Evolutionary conservation across 2,113 vertebrate species (phyloP), one percentile per base, ranked within the genome.

Genomic region (Neolamprologus ventralis): DNA sequence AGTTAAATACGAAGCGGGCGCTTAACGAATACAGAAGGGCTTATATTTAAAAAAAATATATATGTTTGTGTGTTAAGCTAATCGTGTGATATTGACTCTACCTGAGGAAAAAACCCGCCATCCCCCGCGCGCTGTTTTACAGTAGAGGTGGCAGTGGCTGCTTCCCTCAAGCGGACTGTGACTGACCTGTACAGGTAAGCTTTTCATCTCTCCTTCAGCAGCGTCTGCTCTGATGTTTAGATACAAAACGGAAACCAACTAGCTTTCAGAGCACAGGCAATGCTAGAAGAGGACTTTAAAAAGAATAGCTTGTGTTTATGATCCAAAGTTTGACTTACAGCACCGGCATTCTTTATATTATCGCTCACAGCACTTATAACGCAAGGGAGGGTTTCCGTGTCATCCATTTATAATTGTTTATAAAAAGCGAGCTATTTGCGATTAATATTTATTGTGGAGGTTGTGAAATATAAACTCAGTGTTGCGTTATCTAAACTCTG

Each of bases 121-220:
- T n/a, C 42, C 11, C 1, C n/a, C 11, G 17, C 78, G 60, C 47
- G 53, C 80, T 55, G 8, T 16, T 23, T 31, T 9, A 2, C 19
- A 28, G 82, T n/a, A 28, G 13, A 54, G 7, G 1, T 17, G 40
- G 7, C 65, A 17, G 60, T 3, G 81, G 17, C 14, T 47, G 35
- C 23, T 75, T 55, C 33, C 49, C 31, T 7, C 68, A 63, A 47
- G 80, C 82, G 31, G 75, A 85, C 55, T 28, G 33, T 3, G 4
- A 40, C 71, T 33, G 68, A 90, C 90, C 88, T 88, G 89, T 4
- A 19, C 83, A 93, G 94, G 94, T 93, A 80, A 80, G 58, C 4
- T 47, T 33, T 14, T 78, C 57, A 60, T 33, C 57, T 60, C 33
- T 17, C 9, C 6, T 63, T 16, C 42, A 12, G 9, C 42, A 19